Base-by-base conservation (phyloP, 92 coral and sea anemone genomes). In the Epizoanthus fatuus region DNA sequence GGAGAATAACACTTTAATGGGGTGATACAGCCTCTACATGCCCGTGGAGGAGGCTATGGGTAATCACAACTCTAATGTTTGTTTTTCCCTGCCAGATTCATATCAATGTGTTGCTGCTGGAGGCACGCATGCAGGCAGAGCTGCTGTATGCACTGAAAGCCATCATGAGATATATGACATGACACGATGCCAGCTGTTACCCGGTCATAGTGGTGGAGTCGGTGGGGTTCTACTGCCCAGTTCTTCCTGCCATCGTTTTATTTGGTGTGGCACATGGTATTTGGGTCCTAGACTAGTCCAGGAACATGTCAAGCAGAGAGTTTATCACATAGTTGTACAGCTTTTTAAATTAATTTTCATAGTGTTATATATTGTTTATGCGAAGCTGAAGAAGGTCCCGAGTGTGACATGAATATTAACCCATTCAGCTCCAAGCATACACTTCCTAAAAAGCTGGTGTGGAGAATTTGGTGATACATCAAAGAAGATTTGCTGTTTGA, bases 81-180 rank as follows among this genome's bases (percentile, higher is more conserved):
- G 11, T n/a, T 4, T 38, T 59, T 3, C 49, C 78, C 65, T 32
- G 39, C 13, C 80, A 97, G 99, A 95, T 97, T 44, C 99, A 97
- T 65, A 93, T 97, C 86, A 97, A 97, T 74, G 94, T 97, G 53
- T 86, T 97, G 69, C 87, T 96, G 12, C 81, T 97, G 65, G 99
- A 97, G 76, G 93, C 99, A 8, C 92, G 97, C n/a, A 80, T 95
- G 84, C 99, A 97, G 72, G 99, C 99, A 4, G 99, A 97, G 84
- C 86, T 97, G 45, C 91, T 97, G 49, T 97, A 97, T 62, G 98
- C 99, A 13, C 84, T 94, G 14, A 88, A 95, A 65, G 99, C 99
- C 1, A 92, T 97, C 75, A 93, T 97, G 95, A 95, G 86, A 83
- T 95, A 93, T 75, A 92, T 94, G 95, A 94, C 95, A 45, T 94